A percentile compares a stretch with the other conserved stretches of the same genome.
Conservation (phyloP, 2,113 vertebrate species). For the Steatornis caripensis region DNA sequence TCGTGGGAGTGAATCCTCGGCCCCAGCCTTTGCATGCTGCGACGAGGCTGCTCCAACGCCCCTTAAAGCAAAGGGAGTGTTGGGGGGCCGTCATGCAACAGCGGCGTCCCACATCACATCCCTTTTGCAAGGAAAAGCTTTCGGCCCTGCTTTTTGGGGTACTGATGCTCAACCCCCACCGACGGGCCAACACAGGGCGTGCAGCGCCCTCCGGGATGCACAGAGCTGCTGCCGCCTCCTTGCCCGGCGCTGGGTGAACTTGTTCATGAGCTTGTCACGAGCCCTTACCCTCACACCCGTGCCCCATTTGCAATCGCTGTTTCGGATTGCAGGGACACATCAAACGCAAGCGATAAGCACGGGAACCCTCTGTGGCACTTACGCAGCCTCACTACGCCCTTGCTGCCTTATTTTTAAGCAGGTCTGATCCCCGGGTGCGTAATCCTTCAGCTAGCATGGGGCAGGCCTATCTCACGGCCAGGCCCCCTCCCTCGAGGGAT, state of each 20-base stretch:
- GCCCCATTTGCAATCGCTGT: neutral
- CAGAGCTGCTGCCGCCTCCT: neutral
- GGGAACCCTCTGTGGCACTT: rapidly evolving
- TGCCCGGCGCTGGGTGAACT: rapidly evolving
- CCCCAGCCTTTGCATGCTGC: neutral
- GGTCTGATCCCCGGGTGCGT: neutral
- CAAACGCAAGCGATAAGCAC: neutral
- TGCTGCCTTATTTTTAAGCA: neutral
- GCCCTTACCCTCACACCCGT: neutral
- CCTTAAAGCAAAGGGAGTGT: neutral
- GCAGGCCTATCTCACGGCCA: neutral
- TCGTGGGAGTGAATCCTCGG: rapidly evolving
- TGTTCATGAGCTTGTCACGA: neutral
- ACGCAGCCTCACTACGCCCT: neutral
- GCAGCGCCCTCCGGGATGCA: neutral
- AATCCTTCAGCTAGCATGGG: neutral
- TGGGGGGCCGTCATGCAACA: neutral
- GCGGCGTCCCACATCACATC: neutral
- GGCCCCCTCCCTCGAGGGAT: neutral
- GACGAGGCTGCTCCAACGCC: neutral
- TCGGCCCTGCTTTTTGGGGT: neutral
- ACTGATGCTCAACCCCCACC: neutral
- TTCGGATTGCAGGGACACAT: neutral
- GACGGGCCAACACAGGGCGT: rapidly evolving
- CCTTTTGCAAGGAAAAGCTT: neutral